Conservation (phyloP, 2,888 invertebrate genomes). For the Carabus problematicus region DNA sequence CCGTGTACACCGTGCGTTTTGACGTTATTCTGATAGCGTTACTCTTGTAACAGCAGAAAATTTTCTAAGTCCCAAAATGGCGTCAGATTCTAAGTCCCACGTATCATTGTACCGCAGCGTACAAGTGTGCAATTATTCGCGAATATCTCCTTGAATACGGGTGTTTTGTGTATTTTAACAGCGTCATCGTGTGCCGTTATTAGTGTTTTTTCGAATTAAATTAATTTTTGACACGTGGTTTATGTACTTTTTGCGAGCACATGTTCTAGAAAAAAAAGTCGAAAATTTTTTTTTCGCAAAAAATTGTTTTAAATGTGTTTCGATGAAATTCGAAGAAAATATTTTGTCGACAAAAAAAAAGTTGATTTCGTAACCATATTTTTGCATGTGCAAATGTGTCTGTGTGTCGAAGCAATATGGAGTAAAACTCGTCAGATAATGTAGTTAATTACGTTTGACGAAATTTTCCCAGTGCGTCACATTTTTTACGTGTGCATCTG, state of each 20-base stretch:
- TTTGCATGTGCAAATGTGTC: too few relatives aligned
- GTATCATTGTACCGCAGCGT: constrained; percentile 47
- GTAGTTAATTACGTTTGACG: too few relatives aligned
- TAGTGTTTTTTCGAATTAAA: background rate
- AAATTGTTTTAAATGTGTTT: background rate
- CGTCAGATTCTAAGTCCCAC: constrained; percentile 79
- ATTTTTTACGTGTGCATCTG: constrained; percentile 28
- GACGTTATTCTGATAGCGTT: constrained; percentile 34
- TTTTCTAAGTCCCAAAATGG: constrained; percentile 88
- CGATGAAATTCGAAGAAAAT: background rate
- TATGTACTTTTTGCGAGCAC: constrained; percentile 16
- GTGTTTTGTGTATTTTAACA: background rate
- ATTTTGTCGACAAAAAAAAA: background rate
- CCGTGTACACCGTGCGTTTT: constrained; percentile 55
- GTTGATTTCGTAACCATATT: too few relatives aligned
- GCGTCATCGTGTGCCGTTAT: background rate
- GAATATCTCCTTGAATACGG: constrained; percentile 21
- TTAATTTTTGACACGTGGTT: constrained; percentile 31
- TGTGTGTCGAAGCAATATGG: too few relatives aligned
- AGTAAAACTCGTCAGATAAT: too few relatives aligned
- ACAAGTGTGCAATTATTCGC: background rate
- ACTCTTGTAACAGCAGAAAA: constrained; percentile 57
- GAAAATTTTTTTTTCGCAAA: background rate
- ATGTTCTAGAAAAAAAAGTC: constrained; percentile 3
- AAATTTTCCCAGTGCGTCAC: too few relatives aligned